Conservation (phyloP, 2,888 invertebrate species). For the Stenodema calcarata region DNA sequence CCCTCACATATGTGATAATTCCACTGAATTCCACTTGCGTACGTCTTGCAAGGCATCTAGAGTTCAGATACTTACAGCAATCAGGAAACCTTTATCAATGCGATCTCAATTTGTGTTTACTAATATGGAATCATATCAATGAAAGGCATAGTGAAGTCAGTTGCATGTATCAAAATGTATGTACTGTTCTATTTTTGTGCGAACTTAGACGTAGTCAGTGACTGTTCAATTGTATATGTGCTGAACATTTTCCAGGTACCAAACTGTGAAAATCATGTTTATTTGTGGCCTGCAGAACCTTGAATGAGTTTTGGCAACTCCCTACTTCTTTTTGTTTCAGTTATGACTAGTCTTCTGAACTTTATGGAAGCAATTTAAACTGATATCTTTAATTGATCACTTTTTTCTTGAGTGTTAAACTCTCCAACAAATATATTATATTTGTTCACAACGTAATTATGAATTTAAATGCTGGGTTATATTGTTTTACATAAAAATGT, state of each 20-base stretch:
- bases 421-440: too few relatives aligned
- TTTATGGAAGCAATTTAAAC: not conserved
- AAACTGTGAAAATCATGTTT: not conserved
- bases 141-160: constrained; percentile 22
- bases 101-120: not conserved
- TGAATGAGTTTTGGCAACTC: not conserved
- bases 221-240: not conserved
- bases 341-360: not conserved
- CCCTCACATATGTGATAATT: too few relatives aligned
- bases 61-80: too few relatives aligned
- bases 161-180: not conserved
- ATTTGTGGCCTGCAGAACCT: not conserved
- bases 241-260: not conserved
- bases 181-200: not conserved
- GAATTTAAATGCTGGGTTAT: too few relatives aligned
- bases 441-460: too few relatives aligned
- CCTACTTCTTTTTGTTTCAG: not conserved
- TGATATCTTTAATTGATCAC: too few relatives aligned
- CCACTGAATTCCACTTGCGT: too few relatives aligned
- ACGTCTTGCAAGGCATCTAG: too few relatives aligned
- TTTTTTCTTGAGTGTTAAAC: too few relatives aligned
- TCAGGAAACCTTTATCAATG: too few relatives aligned
- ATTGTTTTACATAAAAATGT: too few relatives aligned
- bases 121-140: not conserved
- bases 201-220: not conserved